Conservation (phyloP, 2,797 vertebrate species). For the Pterois miles region DNA sequence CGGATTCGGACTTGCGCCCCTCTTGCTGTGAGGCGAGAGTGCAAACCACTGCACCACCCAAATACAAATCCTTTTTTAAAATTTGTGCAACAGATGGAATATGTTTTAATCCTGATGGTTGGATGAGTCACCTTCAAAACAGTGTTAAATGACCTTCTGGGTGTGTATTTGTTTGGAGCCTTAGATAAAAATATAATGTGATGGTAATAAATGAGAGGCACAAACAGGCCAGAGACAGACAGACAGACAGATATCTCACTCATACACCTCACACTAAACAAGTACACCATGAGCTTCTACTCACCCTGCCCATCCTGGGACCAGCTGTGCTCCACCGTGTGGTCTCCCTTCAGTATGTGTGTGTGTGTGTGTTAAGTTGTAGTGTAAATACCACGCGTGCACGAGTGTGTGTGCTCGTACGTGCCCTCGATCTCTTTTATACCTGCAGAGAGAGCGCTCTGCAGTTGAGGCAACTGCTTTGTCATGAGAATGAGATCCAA, state of each 20-base stretch:
- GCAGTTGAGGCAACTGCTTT: slow-evolving; percentile 83
- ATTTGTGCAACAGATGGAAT: too few relatives aligned
- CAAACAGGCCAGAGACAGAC: background rate
- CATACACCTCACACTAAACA: background rate
- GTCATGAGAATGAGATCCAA: slow-evolving; percentile 91
- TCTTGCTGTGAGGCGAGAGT: too few relatives aligned
- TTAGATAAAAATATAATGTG: too few relatives aligned
- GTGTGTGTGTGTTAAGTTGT: background rate
- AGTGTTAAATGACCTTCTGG: background rate
- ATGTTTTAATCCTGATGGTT: too few relatives aligned
- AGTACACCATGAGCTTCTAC: background rate
- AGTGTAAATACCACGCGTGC: background rate
- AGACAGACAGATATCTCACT: too few relatives aligned
- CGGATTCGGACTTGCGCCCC: too few relatives aligned
- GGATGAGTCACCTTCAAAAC: background rate
- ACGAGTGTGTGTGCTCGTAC: background rate
- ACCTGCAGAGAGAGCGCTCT: slow-evolving; percentile 69
- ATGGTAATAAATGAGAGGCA: background rate
- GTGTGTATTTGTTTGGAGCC: background rate
- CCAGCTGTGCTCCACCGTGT: slow-evolving; percentile 1
- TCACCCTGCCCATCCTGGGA: slow-evolving; percentile 37
- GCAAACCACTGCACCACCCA: too few relatives aligned
- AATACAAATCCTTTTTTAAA: too few relatives aligned
- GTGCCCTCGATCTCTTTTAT: slow-evolving; percentile 79
- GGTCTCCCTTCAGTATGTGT: background rate